Evolutionary conservation across 1,140 invertebrate species (phyloP).

Genomic region (Hyles vespertilio): DNA sequence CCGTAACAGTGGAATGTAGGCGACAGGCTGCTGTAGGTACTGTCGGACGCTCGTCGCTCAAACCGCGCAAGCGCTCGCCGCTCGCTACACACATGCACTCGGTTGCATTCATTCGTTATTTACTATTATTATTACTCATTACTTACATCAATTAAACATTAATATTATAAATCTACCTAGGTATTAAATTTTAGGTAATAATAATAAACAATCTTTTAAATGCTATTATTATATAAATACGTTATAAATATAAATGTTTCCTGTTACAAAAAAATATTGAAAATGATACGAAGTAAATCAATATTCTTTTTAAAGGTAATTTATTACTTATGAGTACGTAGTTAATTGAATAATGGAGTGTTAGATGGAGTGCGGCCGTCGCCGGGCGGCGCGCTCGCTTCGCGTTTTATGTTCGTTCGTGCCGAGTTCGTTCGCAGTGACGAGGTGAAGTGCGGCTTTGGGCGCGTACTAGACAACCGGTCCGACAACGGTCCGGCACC

Average conservation of each 20-base stretch:
- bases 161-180: slow-evolving; percentile 71
- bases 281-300: slow-evolving; percentile 75
- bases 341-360: slow-evolving; percentile 72
- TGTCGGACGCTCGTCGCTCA: slow-evolving; percentile 9
- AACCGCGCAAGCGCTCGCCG: slow-evolving; percentile 30
- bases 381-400: slow-evolving; percentile 62
- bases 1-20: slow-evolving; percentile 3
- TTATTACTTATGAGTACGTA: slow-evolving; percentile 75
- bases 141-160: slow-evolving; percentile 75
- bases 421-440: slow-evolving; percentile 63
- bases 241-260: slow-evolving; percentile 78
- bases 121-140: slow-evolving; percentile 73
- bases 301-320: slow-evolving; percentile 75
- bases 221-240: slow-evolving; percentile 77
- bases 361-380: slow-evolving; percentile 61
- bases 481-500: slow-evolving; percentile 17
- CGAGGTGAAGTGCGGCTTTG: slow-evolving; percentile 31
- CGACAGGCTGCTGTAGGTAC: background rate
- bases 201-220: slow-evolving; percentile 77
- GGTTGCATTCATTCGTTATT: slow-evolving; percentile 70
- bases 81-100: slow-evolving; percentile 58
- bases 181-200: slow-evolving; percentile 76
- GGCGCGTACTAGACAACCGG: slow-evolving; percentile 1
- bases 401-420: slow-evolving; percentile 67
- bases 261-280: slow-evolving; percentile 77